Conservation (phyloP, 2,888 invertebrate genomes). For the Brachypalpus laphriformis region DNA sequence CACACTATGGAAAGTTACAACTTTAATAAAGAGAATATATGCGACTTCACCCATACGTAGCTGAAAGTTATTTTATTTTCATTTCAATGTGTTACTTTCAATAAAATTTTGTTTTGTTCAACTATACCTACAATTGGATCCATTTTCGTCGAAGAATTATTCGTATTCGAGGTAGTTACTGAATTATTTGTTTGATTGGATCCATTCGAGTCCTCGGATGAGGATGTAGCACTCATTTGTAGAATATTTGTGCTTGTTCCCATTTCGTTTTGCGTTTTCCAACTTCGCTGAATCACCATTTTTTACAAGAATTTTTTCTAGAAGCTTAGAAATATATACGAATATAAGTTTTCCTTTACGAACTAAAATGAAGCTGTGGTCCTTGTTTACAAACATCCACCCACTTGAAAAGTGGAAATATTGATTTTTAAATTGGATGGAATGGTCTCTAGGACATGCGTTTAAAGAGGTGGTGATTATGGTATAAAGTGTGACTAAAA, state of each 20-base stretch:
- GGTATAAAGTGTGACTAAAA: background rate
- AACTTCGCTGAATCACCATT: conserved; percentile 82
- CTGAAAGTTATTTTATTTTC: too few relatives aligned
- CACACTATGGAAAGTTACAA: too few relatives aligned
- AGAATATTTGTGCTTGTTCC: conserved; percentile 77
- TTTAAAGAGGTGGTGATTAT: background rate
- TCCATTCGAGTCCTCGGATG: conserved; percentile 82
- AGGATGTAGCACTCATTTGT: conserved; percentile 78
- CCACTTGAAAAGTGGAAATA: conserved; percentile 56
- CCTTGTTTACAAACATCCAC: conserved; percentile 67
- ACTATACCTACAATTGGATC: conserved; percentile 54
- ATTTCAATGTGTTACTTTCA: too few relatives aligned
- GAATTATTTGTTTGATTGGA: conserved; percentile 82
- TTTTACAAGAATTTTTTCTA: conserved; percentile 11
- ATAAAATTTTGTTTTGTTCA: too few relatives aligned
- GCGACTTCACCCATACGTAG: too few relatives aligned
- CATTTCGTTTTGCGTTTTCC: conserved; percentile 80
- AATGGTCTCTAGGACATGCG: conserved; percentile 16
- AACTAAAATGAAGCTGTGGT: background rate
- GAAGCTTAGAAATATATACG: background rate
- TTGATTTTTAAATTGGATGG: conserved; percentile 34
- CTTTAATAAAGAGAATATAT: too few relatives aligned
- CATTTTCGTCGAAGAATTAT: conserved; percentile 57
- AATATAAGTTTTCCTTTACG: background rate
- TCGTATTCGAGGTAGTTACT: conserved; percentile 78